These are phyloP conservation scores for Dasypolia templi DNA, from an alignment of 2,888 invertebrate species.

Conservation along the genomic window DNA sequence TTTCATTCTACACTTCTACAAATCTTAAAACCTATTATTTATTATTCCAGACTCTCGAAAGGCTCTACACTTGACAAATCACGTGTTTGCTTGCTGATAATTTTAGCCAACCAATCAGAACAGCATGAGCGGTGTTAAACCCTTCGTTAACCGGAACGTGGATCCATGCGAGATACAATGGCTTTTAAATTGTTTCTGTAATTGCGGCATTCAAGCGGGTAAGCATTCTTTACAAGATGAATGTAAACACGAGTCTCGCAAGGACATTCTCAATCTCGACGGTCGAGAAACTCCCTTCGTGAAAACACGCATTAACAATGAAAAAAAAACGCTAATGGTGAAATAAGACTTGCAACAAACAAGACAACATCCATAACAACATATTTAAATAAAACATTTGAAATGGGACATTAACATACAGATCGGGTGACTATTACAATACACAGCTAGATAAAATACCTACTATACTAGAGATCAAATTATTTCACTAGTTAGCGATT, in stretches of 20 bases:
- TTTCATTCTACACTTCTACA: not conserved
- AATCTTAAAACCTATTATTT: not conserved
- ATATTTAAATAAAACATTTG: not conserved
- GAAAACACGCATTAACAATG: not conserved
- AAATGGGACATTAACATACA: conserved; percentile 41
- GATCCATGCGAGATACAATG: too few species aligned
- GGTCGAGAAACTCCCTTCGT: not conserved
- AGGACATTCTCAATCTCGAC: not conserved
- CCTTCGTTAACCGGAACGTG: too few species aligned
- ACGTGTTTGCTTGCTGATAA: not conserved
- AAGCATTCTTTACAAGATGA: not conserved
- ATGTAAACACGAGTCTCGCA: not conserved
- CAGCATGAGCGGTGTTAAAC: not conserved
- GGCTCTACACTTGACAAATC: not conserved
- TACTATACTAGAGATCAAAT: conserved; percentile 62
- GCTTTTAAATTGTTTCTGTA: too few species aligned
- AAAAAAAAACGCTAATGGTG: not conserved
- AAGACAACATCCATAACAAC: not conserved
- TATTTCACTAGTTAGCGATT: conserved; percentile 54
- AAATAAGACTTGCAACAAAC: not conserved
- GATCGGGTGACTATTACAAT: conserved; percentile 19
- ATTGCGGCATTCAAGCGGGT: too few species aligned
- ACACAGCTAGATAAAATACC: conserved; percentile 37
- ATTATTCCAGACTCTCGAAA: not conserved
- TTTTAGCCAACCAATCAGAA: not conserved